phyloP scores from a whole-genome alignment of 1,140 invertebrate genomes.

The Nasonia vitripennis region DNA sequence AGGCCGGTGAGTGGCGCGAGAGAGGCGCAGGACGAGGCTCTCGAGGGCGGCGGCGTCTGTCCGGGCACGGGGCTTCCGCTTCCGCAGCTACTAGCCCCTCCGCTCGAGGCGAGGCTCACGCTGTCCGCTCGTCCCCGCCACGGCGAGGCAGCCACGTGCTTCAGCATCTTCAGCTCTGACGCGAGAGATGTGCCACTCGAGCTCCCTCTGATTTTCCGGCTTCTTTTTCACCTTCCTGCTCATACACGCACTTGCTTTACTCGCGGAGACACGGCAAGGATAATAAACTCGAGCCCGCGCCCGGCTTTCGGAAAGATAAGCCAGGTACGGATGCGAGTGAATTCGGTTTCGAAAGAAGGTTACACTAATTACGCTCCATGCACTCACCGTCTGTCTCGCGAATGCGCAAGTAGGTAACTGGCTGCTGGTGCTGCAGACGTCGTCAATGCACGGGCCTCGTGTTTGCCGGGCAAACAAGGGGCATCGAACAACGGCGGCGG shows the following conservation, averaged over 20 bases:
- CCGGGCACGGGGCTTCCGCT: slow-evolving; percentile 73
- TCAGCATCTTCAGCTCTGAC: slow-evolving; percentile 80
- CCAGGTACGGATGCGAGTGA: background rate
- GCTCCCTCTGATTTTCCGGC: background rate
- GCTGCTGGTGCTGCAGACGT: too few relatives aligned
- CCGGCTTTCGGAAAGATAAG: too few relatives aligned
- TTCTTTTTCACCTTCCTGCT: background rate
- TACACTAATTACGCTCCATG: too few relatives aligned
- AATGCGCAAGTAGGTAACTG: too few relatives aligned
- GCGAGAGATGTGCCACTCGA: too few relatives aligned
- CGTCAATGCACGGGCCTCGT: slow-evolving; percentile 64
- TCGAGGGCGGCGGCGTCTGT: slow-evolving; percentile 72
- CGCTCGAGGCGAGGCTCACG: slow-evolving; percentile 85
- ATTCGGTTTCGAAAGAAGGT: too few relatives aligned
- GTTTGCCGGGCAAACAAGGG: slow-evolving; percentile 64
- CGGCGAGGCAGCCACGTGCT: slow-evolving; percentile 91
- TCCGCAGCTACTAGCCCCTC: slow-evolving; percentile 80
- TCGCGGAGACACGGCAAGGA: too few relatives aligned
- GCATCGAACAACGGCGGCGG: slow-evolving; percentile 55
- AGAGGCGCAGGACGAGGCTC: slow-evolving; percentile 72
- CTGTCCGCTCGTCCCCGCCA: slow-evolving; percentile 87
- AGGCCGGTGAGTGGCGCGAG: slow-evolving; percentile 69
- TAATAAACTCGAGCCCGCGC: too few relatives aligned
- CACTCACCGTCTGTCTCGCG: too few relatives aligned
- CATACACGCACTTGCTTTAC: too few relatives aligned